These are phyloP conservation scores for Heterotilapia buettikoferi DNA, from an alignment of 2,113 vertebrate genomes.

Conservation along the genomic window DNA sequence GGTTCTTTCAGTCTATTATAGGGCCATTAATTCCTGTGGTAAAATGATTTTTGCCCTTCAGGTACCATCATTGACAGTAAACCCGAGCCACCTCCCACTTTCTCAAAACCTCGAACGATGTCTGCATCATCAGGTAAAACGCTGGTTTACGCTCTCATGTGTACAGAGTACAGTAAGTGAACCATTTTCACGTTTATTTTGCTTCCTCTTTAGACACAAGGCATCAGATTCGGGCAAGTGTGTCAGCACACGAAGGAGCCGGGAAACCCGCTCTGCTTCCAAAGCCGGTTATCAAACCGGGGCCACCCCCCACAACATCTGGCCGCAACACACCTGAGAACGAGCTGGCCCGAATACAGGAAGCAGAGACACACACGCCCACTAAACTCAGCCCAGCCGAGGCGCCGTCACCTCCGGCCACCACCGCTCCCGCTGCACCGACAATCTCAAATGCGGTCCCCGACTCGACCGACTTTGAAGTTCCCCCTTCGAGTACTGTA, in stretches of 20 bases:
- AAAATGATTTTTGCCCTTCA: conserved; percentile 55
- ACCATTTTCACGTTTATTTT: not conserved
- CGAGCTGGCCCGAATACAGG: conserved; percentile 60
- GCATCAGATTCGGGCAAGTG: conserved; percentile 62
- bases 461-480: not conserved
- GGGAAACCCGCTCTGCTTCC: conserved; percentile 68
- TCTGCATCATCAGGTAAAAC: conserved; percentile 83
- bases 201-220: conserved; percentile 52
- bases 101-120: conserved; percentile 82
- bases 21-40: not conserved
- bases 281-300: conserved; percentile 62
- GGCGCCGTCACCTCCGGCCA: not conserved
- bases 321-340: conserved; percentile 66
- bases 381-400: conserved; percentile 15
- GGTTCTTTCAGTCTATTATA: not conserved
- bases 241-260: conserved; percentile 65
- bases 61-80: conserved; percentile 89
- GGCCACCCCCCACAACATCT: conserved; percentile 44
- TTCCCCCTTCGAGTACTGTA: conserved; percentile 31
- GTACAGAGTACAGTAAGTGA: not conserved
- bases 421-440: not conserved
- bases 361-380: conserved; percentile 41
- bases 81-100: conserved; percentile 71
- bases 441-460: conserved; percentile 36
- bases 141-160: not conserved